These are phyloP conservation scores for Empis livida DNA, from an alignment of 2,888 invertebrate species.

Conservation along the genomic window DNA sequence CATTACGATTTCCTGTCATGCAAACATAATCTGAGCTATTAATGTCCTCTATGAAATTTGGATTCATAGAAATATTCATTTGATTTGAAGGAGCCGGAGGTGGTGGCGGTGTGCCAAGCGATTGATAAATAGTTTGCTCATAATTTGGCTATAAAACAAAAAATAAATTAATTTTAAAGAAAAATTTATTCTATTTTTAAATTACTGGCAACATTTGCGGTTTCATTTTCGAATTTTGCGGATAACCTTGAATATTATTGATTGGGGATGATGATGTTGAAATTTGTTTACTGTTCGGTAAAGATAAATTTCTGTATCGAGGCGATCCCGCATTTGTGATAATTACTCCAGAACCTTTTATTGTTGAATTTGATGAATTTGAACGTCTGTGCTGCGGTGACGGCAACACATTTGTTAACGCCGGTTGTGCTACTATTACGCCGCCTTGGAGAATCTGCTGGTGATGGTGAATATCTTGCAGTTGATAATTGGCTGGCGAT, in stretches of 20 bases:
- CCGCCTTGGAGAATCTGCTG: constrained; percentile 7
- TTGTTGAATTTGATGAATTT: constrained; percentile 23
- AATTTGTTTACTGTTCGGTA: constrained; percentile 17
- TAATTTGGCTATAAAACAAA: background rate
- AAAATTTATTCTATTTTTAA: no score
- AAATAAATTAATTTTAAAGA: no score
- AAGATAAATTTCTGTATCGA: constrained; percentile 31
- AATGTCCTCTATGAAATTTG: constrained; percentile 49
- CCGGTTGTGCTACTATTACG: background rate
- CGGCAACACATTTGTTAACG: background rate
- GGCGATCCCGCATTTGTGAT: background rate
- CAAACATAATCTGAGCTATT: constrained; percentile 73
- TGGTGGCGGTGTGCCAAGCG: background rate
- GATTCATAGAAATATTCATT: constrained; percentile 32
- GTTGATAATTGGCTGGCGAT: constrained; percentile 33
- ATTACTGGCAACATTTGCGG: no score
- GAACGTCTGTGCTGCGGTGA: constrained; percentile 23
- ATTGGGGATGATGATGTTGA: background rate
- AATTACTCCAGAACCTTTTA: constrained; percentile 12
- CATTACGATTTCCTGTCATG: constrained; percentile 54
- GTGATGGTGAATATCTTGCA: constrained; percentile 16
- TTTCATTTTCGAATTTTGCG: no score
- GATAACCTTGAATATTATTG: no score
- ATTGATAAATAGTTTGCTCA: background rate
- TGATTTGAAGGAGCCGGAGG: background rate